These are phyloP conservation scores for Garrulus glandarius DNA, from an alignment of 2,797 vertebrate genomes.

Conservation along the genomic window DNA sequence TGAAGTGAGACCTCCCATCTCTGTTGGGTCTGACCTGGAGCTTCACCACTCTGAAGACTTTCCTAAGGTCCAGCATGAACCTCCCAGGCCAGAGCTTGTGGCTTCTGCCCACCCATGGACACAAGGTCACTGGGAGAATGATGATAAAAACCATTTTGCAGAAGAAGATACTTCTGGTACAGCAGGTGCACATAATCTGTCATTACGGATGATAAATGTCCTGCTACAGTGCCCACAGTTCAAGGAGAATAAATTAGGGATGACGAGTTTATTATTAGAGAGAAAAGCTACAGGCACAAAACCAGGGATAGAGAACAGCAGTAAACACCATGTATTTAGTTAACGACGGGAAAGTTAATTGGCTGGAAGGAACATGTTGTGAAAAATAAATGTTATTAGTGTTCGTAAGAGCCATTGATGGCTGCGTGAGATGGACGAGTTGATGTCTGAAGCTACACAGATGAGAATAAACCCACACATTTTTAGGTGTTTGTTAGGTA, in stretches of 20 bases:
- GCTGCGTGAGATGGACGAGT: neutral
- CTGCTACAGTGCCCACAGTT: neutral
- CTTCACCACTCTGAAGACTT: neutral
- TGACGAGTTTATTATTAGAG: neutral
- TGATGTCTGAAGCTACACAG: neutral
- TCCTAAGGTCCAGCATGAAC: neutral
- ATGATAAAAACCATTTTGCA: neutral
- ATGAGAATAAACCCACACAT: neutral
- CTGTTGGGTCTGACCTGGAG: neutral
- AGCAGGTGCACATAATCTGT: neutral
- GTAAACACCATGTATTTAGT: neutral
- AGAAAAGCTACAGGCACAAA: neutral
- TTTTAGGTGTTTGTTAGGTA: neutral
- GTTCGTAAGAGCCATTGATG: neutral
- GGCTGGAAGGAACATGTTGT: neutral
- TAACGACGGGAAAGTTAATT: neutral
- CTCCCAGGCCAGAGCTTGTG: neutral
- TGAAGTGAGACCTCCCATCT: neutral
- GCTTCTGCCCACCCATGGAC: neutral
- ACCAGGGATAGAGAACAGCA: neutral
- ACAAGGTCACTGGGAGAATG: neutral
- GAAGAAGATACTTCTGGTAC: neutral
- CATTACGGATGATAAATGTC: neutral
- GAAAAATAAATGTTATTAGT: neutral
- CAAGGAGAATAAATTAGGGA: neutral